phyloP scores from a whole-genome alignment of 1,140 invertebrate species.

The Trichonephila inaurata region DNA sequence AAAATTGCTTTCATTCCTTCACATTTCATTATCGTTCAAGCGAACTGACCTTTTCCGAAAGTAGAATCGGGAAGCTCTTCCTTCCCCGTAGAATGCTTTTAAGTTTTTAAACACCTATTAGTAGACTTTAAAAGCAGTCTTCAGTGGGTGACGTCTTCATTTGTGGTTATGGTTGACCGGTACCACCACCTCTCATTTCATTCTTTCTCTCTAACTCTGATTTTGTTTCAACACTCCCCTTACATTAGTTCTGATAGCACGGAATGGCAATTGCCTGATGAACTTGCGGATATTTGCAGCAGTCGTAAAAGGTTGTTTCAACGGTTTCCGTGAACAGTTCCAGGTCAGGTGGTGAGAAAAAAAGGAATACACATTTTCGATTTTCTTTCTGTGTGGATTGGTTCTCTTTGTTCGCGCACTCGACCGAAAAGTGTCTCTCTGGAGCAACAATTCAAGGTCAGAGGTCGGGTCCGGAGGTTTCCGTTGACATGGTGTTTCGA shows the following conservation, averaged over 20 bases:
- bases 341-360: conserved; percentile 8
- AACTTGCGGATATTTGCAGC: neutral
- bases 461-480: neutral
- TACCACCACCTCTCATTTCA: neutral
- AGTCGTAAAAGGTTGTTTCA: neutral
- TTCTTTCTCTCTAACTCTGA: neutral
- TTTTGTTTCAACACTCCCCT: conserved; percentile 27
- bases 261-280: neutral
- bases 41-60: neutral
- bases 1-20: no score
- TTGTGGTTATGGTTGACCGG: neutral
- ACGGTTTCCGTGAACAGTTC: neutral
- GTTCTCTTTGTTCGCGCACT: neutral
- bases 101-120: neutral
- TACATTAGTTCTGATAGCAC: neutral
- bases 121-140: neutral
- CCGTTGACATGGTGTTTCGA: neutral
- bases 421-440: conserved; percentile 26
- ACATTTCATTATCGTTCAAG: neutral
- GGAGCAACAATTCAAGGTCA: neutral
- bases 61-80: neutral
- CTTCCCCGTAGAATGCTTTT: neutral
- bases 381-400: neutral
- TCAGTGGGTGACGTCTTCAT: conserved; percentile 1
- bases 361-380: neutral